A percentile compares a stretch with the other conserved stretches of the same genome.
These are phyloP conservation scores for Athalia cordata DNA, from an alignment of 2,888 invertebrate species.

Conservation along the genomic window DNA sequence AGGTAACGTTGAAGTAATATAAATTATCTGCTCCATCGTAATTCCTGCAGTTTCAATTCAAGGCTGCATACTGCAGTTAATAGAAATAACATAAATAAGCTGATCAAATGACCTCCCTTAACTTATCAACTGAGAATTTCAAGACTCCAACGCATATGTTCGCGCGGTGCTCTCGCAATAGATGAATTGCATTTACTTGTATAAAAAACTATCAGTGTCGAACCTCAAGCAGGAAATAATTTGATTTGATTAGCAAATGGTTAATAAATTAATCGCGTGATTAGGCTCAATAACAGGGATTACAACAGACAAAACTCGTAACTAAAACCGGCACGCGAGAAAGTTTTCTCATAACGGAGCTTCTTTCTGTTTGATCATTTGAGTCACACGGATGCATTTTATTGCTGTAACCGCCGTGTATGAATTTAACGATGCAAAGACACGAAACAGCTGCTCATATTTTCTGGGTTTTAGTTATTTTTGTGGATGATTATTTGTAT, in stretches of 20 bases:
- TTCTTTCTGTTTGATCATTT: constrained; percentile 26
- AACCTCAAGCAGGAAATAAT: not conserved
- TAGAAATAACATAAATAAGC: constrained; percentile 10
- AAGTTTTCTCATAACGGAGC: constrained; percentile 25
- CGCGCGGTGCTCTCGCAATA: too few species aligned
- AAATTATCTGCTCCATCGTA: constrained; percentile 6
- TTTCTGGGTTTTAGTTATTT: not conserved
- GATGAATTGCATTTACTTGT: too few species aligned
- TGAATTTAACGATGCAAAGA: constrained; percentile 2
- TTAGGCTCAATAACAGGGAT: constrained; percentile 8
- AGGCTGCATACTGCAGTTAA: constrained; percentile 9
- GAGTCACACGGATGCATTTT: not conserved
- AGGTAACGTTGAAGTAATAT: not conserved
- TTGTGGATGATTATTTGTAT: not conserved
- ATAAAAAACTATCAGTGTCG: too few species aligned
- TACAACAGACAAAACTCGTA: constrained; percentile 20
- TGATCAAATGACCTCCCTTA: constrained; percentile 8
- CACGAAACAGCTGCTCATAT: not conserved
- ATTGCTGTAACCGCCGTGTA: not conserved
- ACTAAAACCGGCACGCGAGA: constrained; percentile 34
- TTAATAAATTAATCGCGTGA: not conserved
- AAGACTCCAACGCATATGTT: not conserved
- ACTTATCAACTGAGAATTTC: not conserved
- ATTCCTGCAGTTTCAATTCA: constrained; percentile 28
- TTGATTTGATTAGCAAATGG: not conserved